A percentile compares a stretch with the other conserved stretches of the same genome.
Evolutionary conservation across 2,797 vertebrate species (phyloP).

Genomic region (Eurystomus glaucurus): DNA sequence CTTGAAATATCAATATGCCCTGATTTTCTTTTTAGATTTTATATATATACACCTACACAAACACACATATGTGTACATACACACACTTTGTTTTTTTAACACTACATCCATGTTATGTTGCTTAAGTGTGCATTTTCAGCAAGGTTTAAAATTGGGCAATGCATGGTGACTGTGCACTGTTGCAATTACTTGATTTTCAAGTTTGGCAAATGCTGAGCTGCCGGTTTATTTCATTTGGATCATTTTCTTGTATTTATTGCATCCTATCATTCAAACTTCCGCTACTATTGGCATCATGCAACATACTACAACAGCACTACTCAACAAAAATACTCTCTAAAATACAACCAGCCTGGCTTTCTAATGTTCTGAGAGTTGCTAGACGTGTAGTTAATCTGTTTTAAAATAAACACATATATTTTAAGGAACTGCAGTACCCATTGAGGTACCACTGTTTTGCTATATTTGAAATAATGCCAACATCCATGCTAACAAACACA

Average conservation of each 20-base stretch:
- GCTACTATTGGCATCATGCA: neutral
- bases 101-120: neutral
- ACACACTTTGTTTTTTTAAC: neutral
- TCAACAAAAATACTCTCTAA: neutral
- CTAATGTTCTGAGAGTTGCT: neutral
- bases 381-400: neutral
- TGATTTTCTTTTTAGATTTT: neutral
- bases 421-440: neutral
- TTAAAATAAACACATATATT: neutral
- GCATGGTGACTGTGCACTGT: neutral
- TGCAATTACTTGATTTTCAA: neutral
- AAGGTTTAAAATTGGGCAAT: neutral
- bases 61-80: rapidly evolving
- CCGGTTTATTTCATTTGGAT: neutral
- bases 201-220: neutral
- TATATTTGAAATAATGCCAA: neutral
- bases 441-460: neutral
- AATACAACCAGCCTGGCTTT: neutral
- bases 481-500: neutral
- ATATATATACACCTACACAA: rapidly evolving
- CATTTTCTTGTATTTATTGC: neutral
- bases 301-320: neutral
- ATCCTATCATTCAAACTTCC: neutral
- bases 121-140: neutral
- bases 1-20: neutral